Percentiles rank a stretch among this genome's conserved stretches.
phyloP scores from a whole-genome alignment of 2,797 vertebrate genomes.

The Pitangus sulphuratus region DNA sequence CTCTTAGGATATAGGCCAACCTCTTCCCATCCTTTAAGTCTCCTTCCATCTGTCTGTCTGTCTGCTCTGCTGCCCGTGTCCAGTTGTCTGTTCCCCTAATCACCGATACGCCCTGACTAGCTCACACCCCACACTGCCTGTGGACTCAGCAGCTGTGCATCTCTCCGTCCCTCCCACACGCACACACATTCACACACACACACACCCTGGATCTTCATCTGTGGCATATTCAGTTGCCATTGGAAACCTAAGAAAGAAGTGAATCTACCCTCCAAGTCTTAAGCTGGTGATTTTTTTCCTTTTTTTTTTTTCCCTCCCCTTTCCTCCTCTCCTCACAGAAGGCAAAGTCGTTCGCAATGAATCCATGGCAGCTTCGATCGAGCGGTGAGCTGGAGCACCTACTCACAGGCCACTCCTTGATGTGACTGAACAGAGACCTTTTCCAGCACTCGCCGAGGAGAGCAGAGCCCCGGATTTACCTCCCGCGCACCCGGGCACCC shows the following conservation, averaged over 20 bases:
- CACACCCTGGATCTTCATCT: constrained; percentile 76
- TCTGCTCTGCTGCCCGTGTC: neutral
- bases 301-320: constrained; percentile 52
- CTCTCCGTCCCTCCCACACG: constrained; percentile 65
- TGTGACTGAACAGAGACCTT: constrained; percentile 60
- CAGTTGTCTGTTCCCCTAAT: constrained; percentile 47
- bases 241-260: constrained; percentile 86
- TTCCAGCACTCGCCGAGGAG: neutral
- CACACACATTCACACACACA: neutral
- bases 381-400: constrained; percentile 63
- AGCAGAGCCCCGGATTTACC: constrained; percentile 54
- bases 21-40: neutral
- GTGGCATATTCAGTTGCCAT: constrained; percentile 84
- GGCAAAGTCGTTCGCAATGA: constrained; percentile 72
- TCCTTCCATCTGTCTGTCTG: neutral
- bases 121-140: constrained; percentile 59
- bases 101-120: neutral
- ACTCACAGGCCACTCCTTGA: constrained; percentile 56
- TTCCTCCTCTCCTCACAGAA: constrained; percentile 71
- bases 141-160: constrained; percentile 73
- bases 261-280: constrained; percentile 83
- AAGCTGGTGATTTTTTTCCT: constrained; percentile 54
- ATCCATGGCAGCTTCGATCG: constrained; percentile 58
- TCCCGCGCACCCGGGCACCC: neutral
- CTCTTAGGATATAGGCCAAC: neutral